A percentile compares a stretch with the other conserved stretches of the same genome.
These are phyloP conservation scores for Salticus scenicus DNA, from an alignment of 2,888 invertebrate species.

Conservation along the genomic window DNA sequence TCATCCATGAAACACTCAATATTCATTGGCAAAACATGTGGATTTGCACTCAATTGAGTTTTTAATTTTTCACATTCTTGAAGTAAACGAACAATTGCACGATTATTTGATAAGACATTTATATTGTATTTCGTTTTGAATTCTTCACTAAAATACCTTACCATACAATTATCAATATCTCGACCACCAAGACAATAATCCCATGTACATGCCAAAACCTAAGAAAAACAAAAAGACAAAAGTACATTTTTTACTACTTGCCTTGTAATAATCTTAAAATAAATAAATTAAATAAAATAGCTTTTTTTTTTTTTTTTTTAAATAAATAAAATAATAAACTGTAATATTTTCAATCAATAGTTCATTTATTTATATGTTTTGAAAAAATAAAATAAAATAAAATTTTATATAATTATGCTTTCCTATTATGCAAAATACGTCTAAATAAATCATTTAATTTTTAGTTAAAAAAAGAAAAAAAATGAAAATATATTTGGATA, in stretches of 20 bases:
- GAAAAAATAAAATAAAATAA: no score
- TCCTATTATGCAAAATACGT: no score
- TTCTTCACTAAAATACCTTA: slow-evolving; percentile 91
- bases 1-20: slow-evolving; percentile 99
- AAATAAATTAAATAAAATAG: background rate
- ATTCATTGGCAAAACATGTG: slow-evolving; percentile 94
- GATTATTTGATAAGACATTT: slow-evolving; percentile 87
- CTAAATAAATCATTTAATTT: no score
- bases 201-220: slow-evolving; percentile 89
- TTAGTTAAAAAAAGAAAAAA: no score
- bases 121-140: slow-evolving; percentile 90
- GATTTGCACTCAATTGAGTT: slow-evolving; percentile 99
- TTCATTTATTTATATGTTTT: no score
- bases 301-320: background rate
- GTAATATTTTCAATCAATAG: no score
- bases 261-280: background rate
- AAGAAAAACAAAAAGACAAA: slow-evolving; percentile 70
- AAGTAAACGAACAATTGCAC: slow-evolving; percentile 89
- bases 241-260: background rate
- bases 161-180: slow-evolving; percentile 91
- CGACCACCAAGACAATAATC: slow-evolving; percentile 93
- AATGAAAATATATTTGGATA: no score
- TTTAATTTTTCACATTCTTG: slow-evolving; percentile 97
- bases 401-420: no score
- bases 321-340: no score